These are phyloP conservation scores for Carposina sasakii DNA, from an alignment of 1,140 invertebrate species.

Conservation along the genomic window DNA sequence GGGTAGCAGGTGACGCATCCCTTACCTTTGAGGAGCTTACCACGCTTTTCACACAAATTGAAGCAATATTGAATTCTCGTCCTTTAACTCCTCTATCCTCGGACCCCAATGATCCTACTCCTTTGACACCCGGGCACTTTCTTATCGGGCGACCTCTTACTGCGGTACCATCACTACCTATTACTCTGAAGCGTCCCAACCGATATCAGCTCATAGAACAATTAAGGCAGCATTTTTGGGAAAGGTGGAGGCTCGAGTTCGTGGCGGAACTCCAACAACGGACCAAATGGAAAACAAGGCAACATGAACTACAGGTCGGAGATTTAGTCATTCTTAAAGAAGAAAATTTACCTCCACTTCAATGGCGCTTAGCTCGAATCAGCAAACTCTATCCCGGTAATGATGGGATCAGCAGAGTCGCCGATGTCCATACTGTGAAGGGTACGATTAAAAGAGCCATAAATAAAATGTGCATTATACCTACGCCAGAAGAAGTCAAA, in stretches of 20 bases:
- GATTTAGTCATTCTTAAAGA: slow-evolving; percentile 10
- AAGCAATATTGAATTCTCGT: slow-evolving; percentile 19
- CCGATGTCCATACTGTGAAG: neutral
- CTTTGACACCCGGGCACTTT: slow-evolving; percentile 5
- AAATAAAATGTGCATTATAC: no score
- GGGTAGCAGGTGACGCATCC: neutral
- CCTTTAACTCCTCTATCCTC: slow-evolving; percentile 13
- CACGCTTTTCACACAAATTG: slow-evolving; percentile 14
- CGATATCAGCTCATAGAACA: neutral
- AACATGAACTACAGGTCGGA: neutral
- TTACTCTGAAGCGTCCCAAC: no score
- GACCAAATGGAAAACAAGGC: neutral
- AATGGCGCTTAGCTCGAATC: slow-evolving; percentile 35
- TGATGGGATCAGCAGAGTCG: slow-evolving; percentile 17
- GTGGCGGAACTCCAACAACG: neutral
- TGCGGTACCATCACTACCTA: neutral
- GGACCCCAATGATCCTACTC: neutral
- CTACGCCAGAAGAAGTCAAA: no score
- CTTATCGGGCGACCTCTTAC: slow-evolving; percentile 1
- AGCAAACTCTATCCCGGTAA: slow-evolving; percentile 15
- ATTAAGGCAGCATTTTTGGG: neutral
- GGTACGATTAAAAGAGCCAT: neutral
- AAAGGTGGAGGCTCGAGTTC: neutral
- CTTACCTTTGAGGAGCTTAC: slow-evolving; percentile 13
- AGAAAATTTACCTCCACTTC: slow-evolving; percentile 16